Base-by-base conservation (phyloP, 2,797 vertebrate species). In the Smutsia gigantea region DNA sequence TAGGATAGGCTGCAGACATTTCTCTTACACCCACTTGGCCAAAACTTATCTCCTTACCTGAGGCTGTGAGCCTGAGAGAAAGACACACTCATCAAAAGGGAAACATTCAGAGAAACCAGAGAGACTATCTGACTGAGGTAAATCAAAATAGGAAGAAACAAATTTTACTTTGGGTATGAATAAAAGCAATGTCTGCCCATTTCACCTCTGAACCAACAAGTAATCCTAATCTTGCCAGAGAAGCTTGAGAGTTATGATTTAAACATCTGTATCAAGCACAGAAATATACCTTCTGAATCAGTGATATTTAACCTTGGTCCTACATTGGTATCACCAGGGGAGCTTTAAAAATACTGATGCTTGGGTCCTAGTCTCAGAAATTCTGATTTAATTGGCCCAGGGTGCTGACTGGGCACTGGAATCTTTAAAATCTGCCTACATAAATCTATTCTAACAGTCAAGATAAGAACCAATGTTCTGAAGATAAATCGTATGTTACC, bases 301-400 rank as follows among this genome's bases (percentile, higher is more conserved):
- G 63, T 93, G 57, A 72, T 93, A 87, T 96, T 97, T 42, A 91
- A 86, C 27, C 27, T 55, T 94, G 39, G 29, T 7, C 89, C 96
- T 34, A 83, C 49, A 82, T 17, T 87, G 72, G 15, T 85, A 82
- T 89, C 64, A 95, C 84, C 23, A 75, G 27, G 18, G 29, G n/a
- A 84, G 5, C 17, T 85, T 84, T 69, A 64, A 81, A 95, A 94
- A 49, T 37, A 84, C 17, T 69, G 39, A 37, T 95, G 27, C 27
- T 19, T 87, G 34, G 37, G 39, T 87, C 31, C 18, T 63, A 39
- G 46, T 89, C 57, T 95, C 63, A 88, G 39, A 95, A 84, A 94
- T 79, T 95, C 79, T 91, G 17, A 34, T 89, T 89, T 92, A 90
- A 51, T 83, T 91, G 78, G 42, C 79, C n/a, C 91, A 39, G 51